Percentiles rank a stretch among this genome's conserved stretches.
Evolutionary conservation across 1,140 invertebrate genomes (phyloP).

Genomic region (Euschistus heros): DNA sequence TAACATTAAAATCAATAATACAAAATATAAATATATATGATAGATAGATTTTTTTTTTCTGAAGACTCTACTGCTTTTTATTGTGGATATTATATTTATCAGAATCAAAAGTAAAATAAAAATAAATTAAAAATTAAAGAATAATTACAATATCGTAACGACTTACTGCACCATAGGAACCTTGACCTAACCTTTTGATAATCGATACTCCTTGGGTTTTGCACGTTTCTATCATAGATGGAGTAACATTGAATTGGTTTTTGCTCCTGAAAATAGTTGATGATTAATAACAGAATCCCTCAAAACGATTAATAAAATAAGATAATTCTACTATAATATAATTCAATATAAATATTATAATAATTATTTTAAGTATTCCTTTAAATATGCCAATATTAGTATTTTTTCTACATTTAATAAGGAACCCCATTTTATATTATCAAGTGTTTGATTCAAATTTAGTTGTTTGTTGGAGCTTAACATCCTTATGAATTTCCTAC

Average conservation of each 20-base stretch:
- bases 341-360: too few relatives aligned
- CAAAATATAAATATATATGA: neutral
- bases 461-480: too few relatives aligned
- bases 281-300: neutral
- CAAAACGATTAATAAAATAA: too few relatives aligned
- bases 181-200: neutral
- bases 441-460: too few relatives aligned
- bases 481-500: too few relatives aligned
- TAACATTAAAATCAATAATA: neutral
- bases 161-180: neutral
- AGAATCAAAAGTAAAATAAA: neutral
- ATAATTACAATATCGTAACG: neutral
- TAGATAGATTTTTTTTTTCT: neutral
- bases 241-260: neutral
- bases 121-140: neutral
- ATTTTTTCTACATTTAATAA: too few relatives aligned
- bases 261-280: neutral
- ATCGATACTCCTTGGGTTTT: neutral
- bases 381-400: too few relatives aligned
- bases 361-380: too few relatives aligned
- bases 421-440: too few relatives aligned
- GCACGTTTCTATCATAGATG: neutral
- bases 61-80: neutral
- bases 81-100: neutral
- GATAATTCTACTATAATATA: too few relatives aligned